Evolutionary conservation across 2,888 invertebrate genomes (phyloP).

Genomic region (Cinara cedri): DNA sequence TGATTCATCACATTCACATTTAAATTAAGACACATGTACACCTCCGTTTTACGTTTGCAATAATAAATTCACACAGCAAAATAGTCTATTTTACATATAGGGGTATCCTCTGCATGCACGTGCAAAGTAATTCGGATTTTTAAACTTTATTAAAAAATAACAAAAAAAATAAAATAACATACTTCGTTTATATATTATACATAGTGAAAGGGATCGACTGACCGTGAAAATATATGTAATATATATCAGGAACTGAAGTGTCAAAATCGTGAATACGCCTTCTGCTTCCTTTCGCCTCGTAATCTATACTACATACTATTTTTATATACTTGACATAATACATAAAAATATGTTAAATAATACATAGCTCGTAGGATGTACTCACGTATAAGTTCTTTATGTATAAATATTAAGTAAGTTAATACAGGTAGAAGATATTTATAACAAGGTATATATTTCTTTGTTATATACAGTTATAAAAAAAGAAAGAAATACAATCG

Average conservation of each 20-base stretch:
- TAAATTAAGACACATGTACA: background rate
- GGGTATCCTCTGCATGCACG: background rate
- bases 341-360: background rate
- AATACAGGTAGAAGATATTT: background rate
- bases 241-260: too few species aligned
- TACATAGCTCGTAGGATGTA: background rate
- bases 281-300: background rate
- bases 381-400: conserved; percentile 1
- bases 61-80: background rate
- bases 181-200: too few species aligned
- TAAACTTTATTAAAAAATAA: background rate
- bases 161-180: too few species aligned
- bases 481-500: background rate
- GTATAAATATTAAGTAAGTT: background rate
- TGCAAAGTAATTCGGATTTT: background rate
- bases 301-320: background rate
- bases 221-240: too few species aligned
- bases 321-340: background rate
- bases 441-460: background rate
- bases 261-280: conserved; percentile 6
- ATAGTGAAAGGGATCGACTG: too few species aligned
- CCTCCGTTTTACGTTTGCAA: too few species aligned
- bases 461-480: too few species aligned
- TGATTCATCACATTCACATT: background rate
- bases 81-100: background rate